These are phyloP conservation scores for Pterostichus madidus DNA, from an alignment of 2,888 invertebrate species.

Conservation along the genomic window DNA sequence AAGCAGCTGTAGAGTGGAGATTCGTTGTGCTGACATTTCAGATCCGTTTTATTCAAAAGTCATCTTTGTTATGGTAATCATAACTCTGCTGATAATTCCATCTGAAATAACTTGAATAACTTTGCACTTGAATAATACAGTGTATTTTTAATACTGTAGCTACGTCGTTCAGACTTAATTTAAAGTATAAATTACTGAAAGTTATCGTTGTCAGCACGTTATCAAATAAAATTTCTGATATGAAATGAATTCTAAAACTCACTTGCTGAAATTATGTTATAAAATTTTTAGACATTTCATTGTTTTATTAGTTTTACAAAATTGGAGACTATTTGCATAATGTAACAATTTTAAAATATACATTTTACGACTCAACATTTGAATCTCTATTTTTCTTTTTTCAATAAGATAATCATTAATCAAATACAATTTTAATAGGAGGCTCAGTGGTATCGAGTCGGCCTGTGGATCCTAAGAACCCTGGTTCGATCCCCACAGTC, in stretches of 20 bases:
- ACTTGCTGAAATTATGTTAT: not conserved
- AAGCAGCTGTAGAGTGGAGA: slow-evolving; percentile 6
- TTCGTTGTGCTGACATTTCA: slow-evolving; percentile 52
- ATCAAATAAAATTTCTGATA: slow-evolving; percentile 48
- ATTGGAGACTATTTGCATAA: not conserved
- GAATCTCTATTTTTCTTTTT: too few relatives aligned
- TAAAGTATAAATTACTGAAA: slow-evolving; percentile 50
- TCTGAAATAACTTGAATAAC: slow-evolving; percentile 55
- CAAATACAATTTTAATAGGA: too few relatives aligned
- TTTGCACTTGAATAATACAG: slow-evolving; percentile 52
- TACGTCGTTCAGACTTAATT: slow-evolving; percentile 48
- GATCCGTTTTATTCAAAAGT: slow-evolving; percentile 57
- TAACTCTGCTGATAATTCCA: slow-evolving; percentile 60
- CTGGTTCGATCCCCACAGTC: too few relatives aligned
- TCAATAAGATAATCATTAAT: too few relatives aligned
- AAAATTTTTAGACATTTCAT: slow-evolving; percentile 1
- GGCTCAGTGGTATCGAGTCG: too few relatives aligned
- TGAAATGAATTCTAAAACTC: slow-evolving; percentile 42
- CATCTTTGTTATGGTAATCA: slow-evolving; percentile 64
- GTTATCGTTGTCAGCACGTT: slow-evolving; percentile 52
- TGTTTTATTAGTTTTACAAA: slow-evolving; percentile 15
- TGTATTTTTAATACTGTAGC: slow-evolving; percentile 46
- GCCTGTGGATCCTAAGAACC: too few relatives aligned
- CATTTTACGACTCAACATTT: too few relatives aligned
- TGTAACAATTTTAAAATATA: too few relatives aligned